Base-by-base conservation (phyloP, 2,888 invertebrate genomes). In the Ormia ochracea region DNA sequence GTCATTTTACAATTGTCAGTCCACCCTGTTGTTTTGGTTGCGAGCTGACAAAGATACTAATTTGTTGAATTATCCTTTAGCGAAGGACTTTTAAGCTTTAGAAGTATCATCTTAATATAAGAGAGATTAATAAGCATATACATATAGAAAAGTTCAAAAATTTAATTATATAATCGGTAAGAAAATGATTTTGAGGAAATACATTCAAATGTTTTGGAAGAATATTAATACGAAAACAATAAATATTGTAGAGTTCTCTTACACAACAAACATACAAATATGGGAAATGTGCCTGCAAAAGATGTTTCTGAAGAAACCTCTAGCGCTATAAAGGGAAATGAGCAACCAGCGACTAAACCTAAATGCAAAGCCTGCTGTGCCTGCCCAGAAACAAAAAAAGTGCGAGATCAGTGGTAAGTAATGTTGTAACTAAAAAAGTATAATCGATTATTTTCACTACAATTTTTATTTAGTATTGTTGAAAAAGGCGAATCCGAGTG, bases 291-390 rank as follows among this genome's bases (percentile, higher is more conserved):
- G 58, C 87, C 89, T 78, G 90, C 90, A 10, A 92, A 92, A 87
- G 91, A 91, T 82, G 90, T 90, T 41, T 90, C 90, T 3, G 89
- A 90, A 66, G 86, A 86, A 23, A 87, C 88, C 10, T 85, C 87
- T 5, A 82, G 84, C 3, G 80, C 82, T 23, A 75, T 84, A 77
- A 69, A 82, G 12, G 83, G 83, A 43, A 89, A 89, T 12, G 90
- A 90, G 9, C 92, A 92, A 54, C 50, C 70, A 36, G 69, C 66
- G 0, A 61, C 84, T 5, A 94, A 94, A 84, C 94, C 95, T 54
- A 96, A 96, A 87, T 90, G 96, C 81, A 98, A 98, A 88, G 95
- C 98, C 3, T 98, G 98, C 87, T 98, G 98, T 91, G 98, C 98
- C 3, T 98, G 98, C 90, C 98, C 98, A 0, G 98, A 98, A 91